Conservation (phyloP, 2,113 vertebrate species). For the Neopipo cinnamomea region DNA sequence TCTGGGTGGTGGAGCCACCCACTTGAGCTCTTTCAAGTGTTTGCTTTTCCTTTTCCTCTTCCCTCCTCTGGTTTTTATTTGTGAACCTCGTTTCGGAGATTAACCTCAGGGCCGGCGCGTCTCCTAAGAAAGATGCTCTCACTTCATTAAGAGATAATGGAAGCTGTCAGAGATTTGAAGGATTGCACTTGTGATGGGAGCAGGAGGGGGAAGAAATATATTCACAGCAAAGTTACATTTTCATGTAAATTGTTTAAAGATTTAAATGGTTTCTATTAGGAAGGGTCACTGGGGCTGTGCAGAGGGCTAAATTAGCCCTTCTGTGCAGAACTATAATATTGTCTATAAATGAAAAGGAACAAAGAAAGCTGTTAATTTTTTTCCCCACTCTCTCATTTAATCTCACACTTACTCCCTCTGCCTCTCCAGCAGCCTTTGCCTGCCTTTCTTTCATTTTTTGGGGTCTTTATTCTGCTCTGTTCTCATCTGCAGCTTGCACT, state of each 20-base stretch:
- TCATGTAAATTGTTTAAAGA: conserved; percentile 72
- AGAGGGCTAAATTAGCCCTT: conserved; percentile 56
- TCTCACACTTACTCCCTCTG: neutral
- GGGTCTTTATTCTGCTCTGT: neutral
- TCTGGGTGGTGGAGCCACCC: neutral
- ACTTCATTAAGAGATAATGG: conserved; percentile 70
- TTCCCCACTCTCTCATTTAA: neutral
- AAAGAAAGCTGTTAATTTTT: conserved; percentile 23
- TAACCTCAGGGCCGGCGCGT: neutral
- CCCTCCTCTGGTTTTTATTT: conserved; percentile 46
- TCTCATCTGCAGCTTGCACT: neutral
- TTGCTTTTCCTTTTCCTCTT: neutral
- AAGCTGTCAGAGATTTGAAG: conserved; percentile 63
- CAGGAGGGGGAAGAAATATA: conserved; percentile 46
- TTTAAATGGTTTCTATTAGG: conserved; percentile 70
- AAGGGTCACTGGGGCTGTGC: conserved; percentile 47
- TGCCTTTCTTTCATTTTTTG: neutral
- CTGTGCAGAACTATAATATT: conserved; percentile 41
- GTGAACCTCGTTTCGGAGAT: neutral
- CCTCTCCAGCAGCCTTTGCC: neutral
- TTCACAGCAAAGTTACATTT: conserved; percentile 59
- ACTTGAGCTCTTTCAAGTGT: neutral
- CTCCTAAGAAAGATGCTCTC: conserved; percentile 50
- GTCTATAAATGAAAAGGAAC: conserved; percentile 46
- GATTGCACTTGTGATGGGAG: conserved; percentile 45